Percentiles rank a stretch among this genome's conserved stretches.
Conservation (phyloP, 2,888 invertebrate species). For the Platycheirus albimanus region DNA sequence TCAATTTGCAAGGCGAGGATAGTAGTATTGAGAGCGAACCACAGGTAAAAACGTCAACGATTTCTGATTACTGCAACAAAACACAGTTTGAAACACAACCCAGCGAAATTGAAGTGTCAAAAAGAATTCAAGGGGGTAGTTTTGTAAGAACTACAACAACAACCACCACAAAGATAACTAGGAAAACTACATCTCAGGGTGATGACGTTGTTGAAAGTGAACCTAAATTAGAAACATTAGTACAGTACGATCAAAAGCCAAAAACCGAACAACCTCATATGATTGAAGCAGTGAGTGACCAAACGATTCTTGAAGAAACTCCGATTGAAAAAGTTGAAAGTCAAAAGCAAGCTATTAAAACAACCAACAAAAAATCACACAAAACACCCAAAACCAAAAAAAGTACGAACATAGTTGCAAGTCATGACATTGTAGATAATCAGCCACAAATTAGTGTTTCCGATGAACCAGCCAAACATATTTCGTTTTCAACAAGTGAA, state of each 20-base stretch:
- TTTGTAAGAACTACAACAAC: slow-evolving; percentile 80
- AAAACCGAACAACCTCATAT: neutral
- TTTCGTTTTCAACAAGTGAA: too few species aligned
- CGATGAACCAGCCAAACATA: too few species aligned
- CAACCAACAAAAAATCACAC: neutral
- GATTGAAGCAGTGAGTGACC: too few species aligned
- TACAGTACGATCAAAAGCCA: neutral
- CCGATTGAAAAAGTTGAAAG: too few species aligned
- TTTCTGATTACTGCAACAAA: neutral
- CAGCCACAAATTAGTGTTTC: too few species aligned
- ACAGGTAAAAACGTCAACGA: neutral
- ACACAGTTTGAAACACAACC: neutral
- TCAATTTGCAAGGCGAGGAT: neutral
- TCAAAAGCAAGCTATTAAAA: neutral
- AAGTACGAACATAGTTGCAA: too few species aligned
- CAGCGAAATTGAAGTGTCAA: neutral
- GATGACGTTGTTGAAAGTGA: slow-evolving; percentile 75
- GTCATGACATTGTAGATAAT: too few species aligned
- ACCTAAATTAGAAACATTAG: slow-evolving; percentile 3
- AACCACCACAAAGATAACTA: slow-evolving; percentile 80
- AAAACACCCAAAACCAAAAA: neutral
- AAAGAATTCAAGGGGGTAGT: slow-evolving; percentile 73
- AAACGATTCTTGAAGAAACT: neutral
- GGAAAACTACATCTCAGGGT: slow-evolving; percentile 78
- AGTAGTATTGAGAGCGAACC: neutral